Evolutionary conservation across 1,140 invertebrate genomes (phyloP), one percentile per base, ranked within the genome.

Genomic region (Brachionus asplanchnoidis): DNA sequence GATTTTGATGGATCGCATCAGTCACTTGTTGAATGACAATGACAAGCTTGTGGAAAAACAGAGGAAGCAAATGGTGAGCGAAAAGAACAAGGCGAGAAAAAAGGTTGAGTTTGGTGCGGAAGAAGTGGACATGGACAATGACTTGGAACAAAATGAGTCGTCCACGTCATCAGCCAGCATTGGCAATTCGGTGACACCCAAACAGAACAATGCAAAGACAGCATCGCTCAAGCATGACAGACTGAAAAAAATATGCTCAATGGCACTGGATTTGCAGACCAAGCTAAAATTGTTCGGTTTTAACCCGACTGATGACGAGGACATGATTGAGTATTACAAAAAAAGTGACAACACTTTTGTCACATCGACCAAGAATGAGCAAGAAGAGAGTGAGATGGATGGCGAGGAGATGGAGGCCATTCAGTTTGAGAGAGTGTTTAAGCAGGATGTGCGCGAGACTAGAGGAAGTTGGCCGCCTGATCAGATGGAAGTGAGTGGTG

Each of bases 21-120:
- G 79, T n/a, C 79, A 82, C 44, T 56, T 82, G 40, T 26, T 82
- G 8, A 82, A 60, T n/a, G 79, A 82, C n/a, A 82, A 82, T 17
- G 79, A 82, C 42, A 60, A 68, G 28, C 32, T 82, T 6, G 79
- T 82, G 3, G 79, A 82, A 66, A 68, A 68, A 42, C 36, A 82
- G 65, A 9, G 23, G 3, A 82, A 68, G 40, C 79, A 65, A 66
- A 28, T 65, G n/a, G 11, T 78, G 9, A n/a, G 11, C 50, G 46
- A 56, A 32, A 80, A 80, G 46, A 3, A 12, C 40, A 82, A 44
- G 23, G 2, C 14, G 0, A 65, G n/a, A 23, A 68, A 82, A 44
- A 82, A 44, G 42, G 73, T 77, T 26, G 73, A 50, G 6, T 77
- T 77, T 77, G 32, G 20, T 8, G 2, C 7, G 2, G 73, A 77